A percentile compares a stretch with the other conserved stretches of the same genome.
Conservation (phyloP, 2,113 vertebrate genomes). For the Cathartes aura region DNA sequence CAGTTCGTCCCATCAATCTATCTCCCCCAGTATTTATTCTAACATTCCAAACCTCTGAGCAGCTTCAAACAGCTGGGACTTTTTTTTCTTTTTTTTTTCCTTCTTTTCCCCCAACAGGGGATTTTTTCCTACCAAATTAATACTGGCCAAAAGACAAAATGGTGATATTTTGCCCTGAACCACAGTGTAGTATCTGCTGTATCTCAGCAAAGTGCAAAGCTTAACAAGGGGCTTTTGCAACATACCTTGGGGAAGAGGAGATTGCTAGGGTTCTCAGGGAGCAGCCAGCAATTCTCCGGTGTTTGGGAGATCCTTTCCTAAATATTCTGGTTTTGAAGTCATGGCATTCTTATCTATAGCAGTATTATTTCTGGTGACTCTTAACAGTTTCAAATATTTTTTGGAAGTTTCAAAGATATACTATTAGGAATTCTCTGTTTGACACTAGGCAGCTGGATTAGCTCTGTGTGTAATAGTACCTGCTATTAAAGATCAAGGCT, state of each 20-base stretch:
- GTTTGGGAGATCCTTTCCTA: background rate
- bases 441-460: background rate
- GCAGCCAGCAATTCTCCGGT: background rate
- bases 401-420: background rate
- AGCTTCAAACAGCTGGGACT: background rate
- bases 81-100: background rate
- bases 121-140: background rate
- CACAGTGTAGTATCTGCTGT: background rate
- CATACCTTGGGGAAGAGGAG: background rate
- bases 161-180: background rate
- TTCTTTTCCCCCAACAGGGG: background rate
- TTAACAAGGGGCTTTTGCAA: background rate
- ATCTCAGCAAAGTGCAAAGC: background rate
- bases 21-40: background rate
- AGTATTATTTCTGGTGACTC: background rate
- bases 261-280: background rate
- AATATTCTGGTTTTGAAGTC: background rate
- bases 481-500: background rate
- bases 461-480: background rate
- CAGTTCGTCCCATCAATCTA: background rate
- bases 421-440: background rate
- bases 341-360: background rate
- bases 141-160: background rate
- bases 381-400: background rate
- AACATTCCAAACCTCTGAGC: constrained; percentile 17